phyloP scores from a whole-genome alignment of 1,140 invertebrate species.

The Platyura marginata region DNA sequence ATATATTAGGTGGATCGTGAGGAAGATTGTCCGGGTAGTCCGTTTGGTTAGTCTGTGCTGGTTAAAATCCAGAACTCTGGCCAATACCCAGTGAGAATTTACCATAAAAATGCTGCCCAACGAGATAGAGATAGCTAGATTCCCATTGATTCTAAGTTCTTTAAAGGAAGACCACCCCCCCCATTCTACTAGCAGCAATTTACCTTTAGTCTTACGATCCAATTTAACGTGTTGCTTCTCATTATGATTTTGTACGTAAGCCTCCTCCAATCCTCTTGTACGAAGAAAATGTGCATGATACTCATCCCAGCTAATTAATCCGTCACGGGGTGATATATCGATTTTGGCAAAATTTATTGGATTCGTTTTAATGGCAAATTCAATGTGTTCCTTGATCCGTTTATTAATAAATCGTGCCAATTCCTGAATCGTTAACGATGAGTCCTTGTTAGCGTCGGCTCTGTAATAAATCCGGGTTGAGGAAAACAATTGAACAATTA shows the following conservation, averaged over 20 bases:
- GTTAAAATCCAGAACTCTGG: too few relatives aligned
- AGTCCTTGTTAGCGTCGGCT: conserved; percentile 45
- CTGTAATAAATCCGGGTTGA: too few relatives aligned
- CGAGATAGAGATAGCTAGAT: too few relatives aligned
- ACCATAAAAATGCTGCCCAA: too few relatives aligned
- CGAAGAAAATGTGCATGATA: conserved; percentile 56
- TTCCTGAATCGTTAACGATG: conserved; percentile 40
- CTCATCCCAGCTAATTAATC: conserved; percentile 62
- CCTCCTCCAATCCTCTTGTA: conserved; percentile 40
- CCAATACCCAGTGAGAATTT: too few relatives aligned
- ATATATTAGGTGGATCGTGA: too few relatives aligned
- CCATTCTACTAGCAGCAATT: too few relatives aligned
- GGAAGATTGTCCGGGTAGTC: too few relatives aligned
- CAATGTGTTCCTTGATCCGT: conserved; percentile 58
- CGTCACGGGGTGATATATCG: conserved; percentile 53
- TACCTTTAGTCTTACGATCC: conserved; percentile 17
- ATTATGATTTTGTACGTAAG: conserved; percentile 42
- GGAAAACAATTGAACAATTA: too few relatives aligned
- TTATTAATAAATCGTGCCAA: conserved; percentile 49
- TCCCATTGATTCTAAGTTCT: too few relatives aligned
- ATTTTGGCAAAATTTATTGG: conserved; percentile 49
- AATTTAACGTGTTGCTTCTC: conserved; percentile 37
- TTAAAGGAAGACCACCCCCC: too few relatives aligned
- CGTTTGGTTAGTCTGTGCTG: too few relatives aligned
- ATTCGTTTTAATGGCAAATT: conserved; percentile 50